Conservation (phyloP, 2,113 vertebrate species). For the Pteronura brasiliensis region DNA sequence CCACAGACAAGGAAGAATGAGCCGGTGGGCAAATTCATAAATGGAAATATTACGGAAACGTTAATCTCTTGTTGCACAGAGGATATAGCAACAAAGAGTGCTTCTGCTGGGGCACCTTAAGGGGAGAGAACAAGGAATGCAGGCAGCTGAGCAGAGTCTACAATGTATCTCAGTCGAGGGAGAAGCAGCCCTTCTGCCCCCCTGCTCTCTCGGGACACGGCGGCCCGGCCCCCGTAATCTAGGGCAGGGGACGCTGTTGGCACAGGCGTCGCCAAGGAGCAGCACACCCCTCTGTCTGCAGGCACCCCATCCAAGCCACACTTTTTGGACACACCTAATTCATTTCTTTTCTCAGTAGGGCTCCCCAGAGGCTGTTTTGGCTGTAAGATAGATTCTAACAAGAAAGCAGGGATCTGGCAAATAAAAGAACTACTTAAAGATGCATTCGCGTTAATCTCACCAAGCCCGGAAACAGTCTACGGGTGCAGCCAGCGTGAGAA, state of each 20-base stretch:
- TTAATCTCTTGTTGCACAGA: neutral
- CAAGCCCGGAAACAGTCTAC: slow-evolving; percentile 23
- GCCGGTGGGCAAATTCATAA: neutral
- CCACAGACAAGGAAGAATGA: neutral
- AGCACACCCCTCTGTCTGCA: neutral
- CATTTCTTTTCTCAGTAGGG: neutral
- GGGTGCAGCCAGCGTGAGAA: neutral
- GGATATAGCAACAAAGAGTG: neutral
- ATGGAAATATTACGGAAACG: neutral
- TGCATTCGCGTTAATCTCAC: neutral
- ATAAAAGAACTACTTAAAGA: neutral
- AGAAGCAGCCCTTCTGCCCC: neutral
- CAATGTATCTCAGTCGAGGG: neutral
- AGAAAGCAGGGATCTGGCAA: slow-evolving; percentile 51
- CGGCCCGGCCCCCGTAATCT: neutral
- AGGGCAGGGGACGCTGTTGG: neutral
- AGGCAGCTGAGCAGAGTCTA: neutral
- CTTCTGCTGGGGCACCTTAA: neutral
- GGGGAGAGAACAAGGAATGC: neutral
- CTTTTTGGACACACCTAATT: neutral
- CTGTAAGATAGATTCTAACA: slow-evolving; percentile 27
- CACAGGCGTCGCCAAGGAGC: neutral
- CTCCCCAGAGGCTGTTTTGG: slow-evolving; percentile 52
- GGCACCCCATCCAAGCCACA: neutral
- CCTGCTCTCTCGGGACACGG: accelerated